phyloP scores from a whole-genome alignment of 2,888 invertebrate genomes.

The Drosophila cracens region DNA sequence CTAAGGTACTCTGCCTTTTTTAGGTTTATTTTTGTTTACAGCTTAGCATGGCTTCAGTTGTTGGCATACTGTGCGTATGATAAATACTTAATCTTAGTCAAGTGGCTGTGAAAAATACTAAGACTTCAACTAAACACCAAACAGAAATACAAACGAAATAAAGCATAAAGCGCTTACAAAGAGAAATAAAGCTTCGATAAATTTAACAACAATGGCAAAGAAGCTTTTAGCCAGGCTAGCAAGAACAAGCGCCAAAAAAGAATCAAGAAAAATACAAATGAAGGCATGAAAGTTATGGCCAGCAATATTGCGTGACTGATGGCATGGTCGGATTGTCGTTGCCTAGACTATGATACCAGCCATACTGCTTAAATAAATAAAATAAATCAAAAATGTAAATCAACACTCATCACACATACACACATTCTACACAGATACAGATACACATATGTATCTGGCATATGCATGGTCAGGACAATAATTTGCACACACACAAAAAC shows the following conservation, averaged over 20 bases:
- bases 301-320: constrained; percentile 58
- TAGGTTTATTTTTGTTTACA: constrained; percentile 13
- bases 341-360: constrained; percentile 54
- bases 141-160: constrained; percentile 30
- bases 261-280: constrained; percentile 57
- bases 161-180: constrained; percentile 63
- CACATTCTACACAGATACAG: constrained; percentile 22
- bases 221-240: constrained; percentile 17
- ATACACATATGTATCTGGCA: neutral
- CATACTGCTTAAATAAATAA: constrained; percentile 77
- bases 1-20: neutral
- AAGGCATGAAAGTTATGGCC: constrained; percentile 68
- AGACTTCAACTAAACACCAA: constrained; percentile 46
- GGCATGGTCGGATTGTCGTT: constrained; percentile 32
- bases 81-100: constrained; percentile 46
- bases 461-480: constrained; percentile 4
- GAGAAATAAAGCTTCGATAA: constrained; percentile 70
- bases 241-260: constrained; percentile 24
- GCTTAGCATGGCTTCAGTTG: constrained; percentile 24
- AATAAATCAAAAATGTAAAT: constrained; percentile 80
- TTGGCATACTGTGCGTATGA: constrained; percentile 17
- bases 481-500: constrained; percentile 2
- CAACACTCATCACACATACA: constrained; percentile 59
- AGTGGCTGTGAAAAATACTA: constrained; percentile 52
- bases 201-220: constrained; percentile 56